These are phyloP conservation scores for Hoplodrina ambigua DNA, from an alignment of 2,888 invertebrate genomes.

Conservation along the genomic window DNA sequence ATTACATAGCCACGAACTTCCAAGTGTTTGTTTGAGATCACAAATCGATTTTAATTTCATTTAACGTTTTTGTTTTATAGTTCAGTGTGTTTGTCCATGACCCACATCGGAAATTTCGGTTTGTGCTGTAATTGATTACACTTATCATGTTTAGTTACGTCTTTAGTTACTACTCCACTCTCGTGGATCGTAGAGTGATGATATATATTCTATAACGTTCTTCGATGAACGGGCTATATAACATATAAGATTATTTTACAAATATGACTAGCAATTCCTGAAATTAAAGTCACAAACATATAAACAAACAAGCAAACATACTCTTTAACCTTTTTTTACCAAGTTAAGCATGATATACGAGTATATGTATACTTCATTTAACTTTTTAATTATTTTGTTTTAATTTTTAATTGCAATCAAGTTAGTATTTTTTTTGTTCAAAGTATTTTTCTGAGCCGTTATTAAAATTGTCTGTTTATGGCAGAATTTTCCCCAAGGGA, in stretches of 20 bases:
- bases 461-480: background rate
- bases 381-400: background rate
- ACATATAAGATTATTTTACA: too few relatives aligned
- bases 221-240: too few relatives aligned
- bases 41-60: background rate
- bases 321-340: too few relatives aligned
- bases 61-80: background rate
- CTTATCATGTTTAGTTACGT: background rate
- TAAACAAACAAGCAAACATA: too few relatives aligned
- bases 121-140: background rate
- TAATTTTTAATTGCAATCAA: background rate
- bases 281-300: too few relatives aligned
- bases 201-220: too few relatives aligned
- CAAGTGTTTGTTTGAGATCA: too few relatives aligned
- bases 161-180: too few relatives aligned
- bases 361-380: background rate
- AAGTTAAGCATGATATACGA: too few relatives aligned
- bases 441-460: background rate
- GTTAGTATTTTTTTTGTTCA: background rate
- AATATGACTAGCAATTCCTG: too few relatives aligned
- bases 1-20: too few relatives aligned
- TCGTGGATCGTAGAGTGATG: too few relatives aligned
- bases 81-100: background rate
- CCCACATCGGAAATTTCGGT: background rate
- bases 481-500: background rate